Evolutionary conservation across 2,113 vertebrate species (phyloP).

Genomic region (Thryonomys swinderianus): DNA sequence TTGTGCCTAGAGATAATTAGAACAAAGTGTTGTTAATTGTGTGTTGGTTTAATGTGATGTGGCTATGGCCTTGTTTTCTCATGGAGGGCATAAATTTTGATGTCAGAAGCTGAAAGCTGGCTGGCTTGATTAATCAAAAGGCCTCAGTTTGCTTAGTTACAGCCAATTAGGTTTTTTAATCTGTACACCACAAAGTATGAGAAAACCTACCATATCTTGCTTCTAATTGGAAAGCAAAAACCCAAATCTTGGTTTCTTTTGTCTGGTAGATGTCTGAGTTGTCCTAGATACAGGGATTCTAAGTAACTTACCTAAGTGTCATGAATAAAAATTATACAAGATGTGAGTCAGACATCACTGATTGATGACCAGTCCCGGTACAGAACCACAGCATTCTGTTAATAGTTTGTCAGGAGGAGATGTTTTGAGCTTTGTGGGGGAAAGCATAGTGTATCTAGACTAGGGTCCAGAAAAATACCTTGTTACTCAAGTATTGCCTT

Average conservation of each 20-base stretch:
- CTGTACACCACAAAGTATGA: slow-evolving; percentile 75
- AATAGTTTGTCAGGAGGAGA: slow-evolving; percentile 25
- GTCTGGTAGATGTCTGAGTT: neutral
- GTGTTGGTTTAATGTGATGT: slow-evolving; percentile 82
- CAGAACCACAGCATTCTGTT: neutral
- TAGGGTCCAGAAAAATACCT: slow-evolving; percentile 12
- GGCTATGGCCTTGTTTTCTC: slow-evolving; percentile 70
- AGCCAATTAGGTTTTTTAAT: slow-evolving; percentile 80
- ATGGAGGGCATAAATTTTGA: slow-evolving; percentile 76
- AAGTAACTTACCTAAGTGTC: neutral
- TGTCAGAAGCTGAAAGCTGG: slow-evolving; percentile 76
- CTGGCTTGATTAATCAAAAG: slow-evolving; percentile 83
- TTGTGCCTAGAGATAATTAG: slow-evolving; percentile 84
- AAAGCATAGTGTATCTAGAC: neutral
- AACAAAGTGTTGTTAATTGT: slow-evolving; percentile 85
- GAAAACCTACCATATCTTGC: slow-evolving; percentile 79
- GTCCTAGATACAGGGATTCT: neutral
- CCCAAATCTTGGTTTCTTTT: slow-evolving; percentile 15
- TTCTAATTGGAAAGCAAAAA: slow-evolving; percentile 56
- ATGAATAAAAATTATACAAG: slow-evolving; percentile 41
- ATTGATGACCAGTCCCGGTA: neutral
- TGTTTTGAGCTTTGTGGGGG: neutral
- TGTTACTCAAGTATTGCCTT: neutral
- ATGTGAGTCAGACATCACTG: slow-evolving; percentile 9
- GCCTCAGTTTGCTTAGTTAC: slow-evolving; percentile 74